Evolutionary conservation across 1,140 invertebrate genomes (phyloP).

Genomic region (Arion vulgaris): DNA sequence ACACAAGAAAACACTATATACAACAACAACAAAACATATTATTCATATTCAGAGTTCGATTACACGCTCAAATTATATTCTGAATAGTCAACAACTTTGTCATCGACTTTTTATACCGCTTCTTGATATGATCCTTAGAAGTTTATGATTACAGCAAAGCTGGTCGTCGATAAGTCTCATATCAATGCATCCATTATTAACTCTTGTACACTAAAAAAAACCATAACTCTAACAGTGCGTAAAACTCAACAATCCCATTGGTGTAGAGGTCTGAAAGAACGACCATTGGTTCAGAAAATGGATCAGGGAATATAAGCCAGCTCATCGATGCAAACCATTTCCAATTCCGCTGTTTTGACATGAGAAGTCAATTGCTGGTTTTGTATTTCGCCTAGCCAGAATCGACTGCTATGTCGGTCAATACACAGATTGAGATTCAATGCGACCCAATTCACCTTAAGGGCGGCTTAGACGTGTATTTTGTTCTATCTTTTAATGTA

Average conservation of each 20-base stretch:
- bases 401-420: neutral
- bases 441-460: neutral
- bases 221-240: neutral
- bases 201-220: neutral
- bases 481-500: constrained; percentile 7
- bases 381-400: neutral
- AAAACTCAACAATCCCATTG: neutral
- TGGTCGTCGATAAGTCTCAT: neutral
- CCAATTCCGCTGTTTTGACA: constrained; percentile 2
- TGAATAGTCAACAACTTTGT: neutral
- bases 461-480: neutral
- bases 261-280: neutral
- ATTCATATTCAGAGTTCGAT: no score
- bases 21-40: no score
- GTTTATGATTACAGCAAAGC: neutral
- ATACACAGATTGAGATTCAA: neutral
- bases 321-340: constrained; percentile 6
- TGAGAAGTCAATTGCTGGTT: constrained; percentile 3
- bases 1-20: no score
- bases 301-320: constrained; percentile 2
- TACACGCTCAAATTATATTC: neutral
- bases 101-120: neutral
- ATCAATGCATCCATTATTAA: neutral
- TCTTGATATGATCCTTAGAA: neutral
- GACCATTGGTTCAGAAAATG: neutral